Conservation (phyloP, 2,797 vertebrate genomes). For the Notamacropus eugenii region DNA sequence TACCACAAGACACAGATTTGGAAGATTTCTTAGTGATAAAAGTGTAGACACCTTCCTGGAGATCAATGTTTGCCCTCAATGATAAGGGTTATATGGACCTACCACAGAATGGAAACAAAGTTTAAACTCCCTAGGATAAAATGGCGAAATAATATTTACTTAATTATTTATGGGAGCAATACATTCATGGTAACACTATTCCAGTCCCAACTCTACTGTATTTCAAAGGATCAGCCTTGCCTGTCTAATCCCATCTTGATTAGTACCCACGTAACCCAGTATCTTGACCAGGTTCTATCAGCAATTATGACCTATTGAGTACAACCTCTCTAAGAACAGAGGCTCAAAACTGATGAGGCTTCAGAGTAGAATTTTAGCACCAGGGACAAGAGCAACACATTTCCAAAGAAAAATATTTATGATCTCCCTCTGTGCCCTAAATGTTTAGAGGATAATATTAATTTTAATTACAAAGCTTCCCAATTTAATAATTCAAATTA, state of each 20-base stretch:
- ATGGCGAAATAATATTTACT: neutral
- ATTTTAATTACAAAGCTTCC: neutral
- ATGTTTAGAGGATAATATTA: neutral
- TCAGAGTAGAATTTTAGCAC: neutral
- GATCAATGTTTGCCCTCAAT: neutral
- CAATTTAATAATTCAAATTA: neutral
- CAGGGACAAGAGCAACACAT: neutral
- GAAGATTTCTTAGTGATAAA: neutral
- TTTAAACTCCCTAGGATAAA: neutral
- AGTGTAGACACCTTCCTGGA: neutral
- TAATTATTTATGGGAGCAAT: neutral
- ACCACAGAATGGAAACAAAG: neutral
- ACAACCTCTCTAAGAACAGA: neutral
- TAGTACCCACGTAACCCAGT: neutral
- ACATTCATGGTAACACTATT: neutral
- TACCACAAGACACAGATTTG: neutral
- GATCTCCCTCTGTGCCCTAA: neutral
- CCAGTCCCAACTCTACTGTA: neutral
- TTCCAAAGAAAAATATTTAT: neutral
- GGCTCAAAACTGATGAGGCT: neutral
- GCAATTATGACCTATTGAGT: neutral
- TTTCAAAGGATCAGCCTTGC: neutral
- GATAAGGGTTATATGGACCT: neutral
- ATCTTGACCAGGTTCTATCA: neutral
- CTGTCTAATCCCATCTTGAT: neutral